A percentile compares a stretch with the other conserved stretches of the same genome.
phyloP scores from a whole-genome alignment of 1,140 invertebrate species.

The Plutomurus gul region DNA sequence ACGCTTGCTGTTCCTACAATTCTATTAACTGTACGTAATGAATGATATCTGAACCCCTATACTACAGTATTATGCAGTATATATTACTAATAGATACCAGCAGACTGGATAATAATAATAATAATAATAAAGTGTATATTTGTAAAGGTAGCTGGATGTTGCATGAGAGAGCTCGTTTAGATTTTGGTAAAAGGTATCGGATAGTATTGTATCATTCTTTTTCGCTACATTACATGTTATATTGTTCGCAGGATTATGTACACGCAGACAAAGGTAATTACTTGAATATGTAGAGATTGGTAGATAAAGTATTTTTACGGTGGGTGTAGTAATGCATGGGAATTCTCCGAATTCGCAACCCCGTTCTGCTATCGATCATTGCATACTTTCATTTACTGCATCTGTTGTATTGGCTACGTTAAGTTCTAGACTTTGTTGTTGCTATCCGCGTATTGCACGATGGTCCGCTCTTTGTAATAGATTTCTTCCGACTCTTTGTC shows the following conservation, averaged over 20 bases:
- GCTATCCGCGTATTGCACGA: conserved; percentile 72
- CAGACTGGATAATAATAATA: no score
- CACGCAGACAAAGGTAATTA: background rate
- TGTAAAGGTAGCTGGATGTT: conserved; percentile 13
- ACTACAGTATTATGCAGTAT: no score
- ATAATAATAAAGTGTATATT: background rate
- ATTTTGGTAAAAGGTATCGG: background rate
- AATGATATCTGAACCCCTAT: no score
- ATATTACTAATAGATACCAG: no score
- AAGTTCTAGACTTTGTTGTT: conserved; percentile 51
- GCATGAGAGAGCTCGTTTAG: conserved; percentile 13
- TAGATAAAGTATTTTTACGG: background rate
- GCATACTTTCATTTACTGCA: background rate
- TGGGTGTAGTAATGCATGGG: background rate
- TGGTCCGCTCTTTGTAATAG: conserved; percentile 95
- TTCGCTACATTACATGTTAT: background rate
- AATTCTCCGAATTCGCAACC: conserved; percentile 8
- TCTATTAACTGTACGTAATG: no score
- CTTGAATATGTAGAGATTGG: background rate
- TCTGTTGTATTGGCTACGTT: background rate
- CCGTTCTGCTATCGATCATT: background rate
- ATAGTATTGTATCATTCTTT: background rate
- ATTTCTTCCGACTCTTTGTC: conserved; percentile 98
- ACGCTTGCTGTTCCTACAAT: no score
- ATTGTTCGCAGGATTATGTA: background rate